Base-by-base conservation (phyloP, 1,140 invertebrate genomes). In the Ctenoplectra terminalis region DNA sequence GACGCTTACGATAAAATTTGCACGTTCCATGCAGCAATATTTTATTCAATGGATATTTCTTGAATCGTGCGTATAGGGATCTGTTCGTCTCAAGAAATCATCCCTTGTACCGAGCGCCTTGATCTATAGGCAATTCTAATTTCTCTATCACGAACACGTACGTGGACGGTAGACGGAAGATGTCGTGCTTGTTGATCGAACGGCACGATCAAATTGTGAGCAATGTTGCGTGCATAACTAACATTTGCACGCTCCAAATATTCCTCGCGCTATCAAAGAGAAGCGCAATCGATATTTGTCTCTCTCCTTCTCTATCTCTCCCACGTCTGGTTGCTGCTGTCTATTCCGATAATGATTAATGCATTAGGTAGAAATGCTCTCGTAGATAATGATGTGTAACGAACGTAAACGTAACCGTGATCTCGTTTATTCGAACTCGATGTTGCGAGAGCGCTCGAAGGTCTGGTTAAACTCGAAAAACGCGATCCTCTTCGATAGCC, bases 131-230 rank as follows among this genome's bases (percentile, higher is more conserved):
- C 23, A 40, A 70, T 46, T 31, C 63, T 76, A 67, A 69, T 61
- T 60, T 77, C 54, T 56, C 13, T 26, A 37, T 52, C 60, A 46
- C 73, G 37, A 26, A 34, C 60, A 60, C 66, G 29, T 31, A 29
- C 17, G 61, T 58, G 60, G 26, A 50, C n/a, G 31, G 31, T 56
- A 58, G 58, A 78, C 73, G 84, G 74, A 85, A 82, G 74, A 75
- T 73, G 79, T 71, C 84, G 84, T 63, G 84, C 54, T 60, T 85
- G 83, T 86, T 86, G 84, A 87, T 86, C 84, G 84, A 87, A 79
- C 81, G 60, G 67, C 74, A 63, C 80, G 73, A 83, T 86, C 85
- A 87, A 87, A 87, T 87, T 86, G 84, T 83, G 84, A 86, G 85
- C 81, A 86, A 87, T 87, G 85, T 87, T 83, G 80, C 84, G 85